Evolutionary conservation across 2,113 vertebrate species (phyloP).

Genomic region (Equus quagga): DNA sequence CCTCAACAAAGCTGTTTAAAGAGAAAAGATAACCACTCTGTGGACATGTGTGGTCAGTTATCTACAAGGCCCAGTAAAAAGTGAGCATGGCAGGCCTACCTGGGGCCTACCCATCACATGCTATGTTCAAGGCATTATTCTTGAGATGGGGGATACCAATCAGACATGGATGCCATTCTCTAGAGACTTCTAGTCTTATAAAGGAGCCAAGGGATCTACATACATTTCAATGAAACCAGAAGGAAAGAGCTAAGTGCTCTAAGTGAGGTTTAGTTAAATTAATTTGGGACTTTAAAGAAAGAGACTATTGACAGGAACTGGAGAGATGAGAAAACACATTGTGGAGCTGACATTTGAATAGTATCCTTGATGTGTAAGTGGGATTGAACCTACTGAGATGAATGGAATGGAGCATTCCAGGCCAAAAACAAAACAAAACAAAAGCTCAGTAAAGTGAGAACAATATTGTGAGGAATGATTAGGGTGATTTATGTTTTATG

Average conservation of each 20-base stretch:
- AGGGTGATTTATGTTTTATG: not conserved
- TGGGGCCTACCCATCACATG: not conserved
- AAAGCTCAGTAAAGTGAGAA: not conserved
- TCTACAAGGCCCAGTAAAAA: not conserved
- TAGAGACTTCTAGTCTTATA: not conserved
- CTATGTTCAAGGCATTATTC: not conserved
- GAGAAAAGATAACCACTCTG: not conserved
- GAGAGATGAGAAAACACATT: not conserved
- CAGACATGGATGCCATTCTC: not conserved
- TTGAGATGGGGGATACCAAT: not conserved
- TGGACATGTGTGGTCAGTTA: not conserved
- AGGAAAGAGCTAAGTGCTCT: not conserved
- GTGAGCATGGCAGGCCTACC: not conserved
- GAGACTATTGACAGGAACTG: not conserved
- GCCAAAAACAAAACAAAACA: not conserved
- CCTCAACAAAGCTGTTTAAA: not conserved
- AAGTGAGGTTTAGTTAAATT: not conserved
- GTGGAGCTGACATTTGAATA: not conserved
- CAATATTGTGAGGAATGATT: not conserved
- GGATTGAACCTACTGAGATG: not conserved
- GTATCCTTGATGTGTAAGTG: not conserved
- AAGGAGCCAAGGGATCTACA: not conserved
- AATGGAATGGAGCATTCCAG: not conserved
- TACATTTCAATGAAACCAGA: not conserved
- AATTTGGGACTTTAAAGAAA: not conserved